Percentiles rank a stretch among this genome's conserved stretches.
phyloP scores from a whole-genome alignment of 1,140 invertebrate species.

The Leptinotarsa defecta region DNA sequence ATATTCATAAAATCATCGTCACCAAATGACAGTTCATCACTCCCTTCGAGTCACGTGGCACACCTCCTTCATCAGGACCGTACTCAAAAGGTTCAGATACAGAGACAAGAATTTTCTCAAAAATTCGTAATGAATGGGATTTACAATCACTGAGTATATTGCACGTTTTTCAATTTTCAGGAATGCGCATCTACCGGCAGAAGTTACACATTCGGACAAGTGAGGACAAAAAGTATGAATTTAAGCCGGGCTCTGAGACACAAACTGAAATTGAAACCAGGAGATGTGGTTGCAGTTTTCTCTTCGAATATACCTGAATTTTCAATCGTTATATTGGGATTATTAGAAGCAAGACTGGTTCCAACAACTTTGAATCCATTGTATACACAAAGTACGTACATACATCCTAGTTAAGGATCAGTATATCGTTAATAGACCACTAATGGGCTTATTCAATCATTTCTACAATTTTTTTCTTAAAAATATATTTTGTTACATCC shows the following conservation, averaged over 20 bases:
- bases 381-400: conserved; percentile 72
- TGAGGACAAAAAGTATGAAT: conserved; percentile 66
- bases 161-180: conserved; percentile 56
- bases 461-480: not conserved
- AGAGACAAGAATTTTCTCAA: too few relatives aligned
- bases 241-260: conserved; percentile 70
- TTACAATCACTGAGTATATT: not conserved
- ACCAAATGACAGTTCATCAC: too few relatives aligned
- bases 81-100: too few relatives aligned
- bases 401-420: not conserved
- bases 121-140: too few relatives aligned
- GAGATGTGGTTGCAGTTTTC: conserved; percentile 73
- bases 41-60: too few relatives aligned
- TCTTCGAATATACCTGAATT: conserved; percentile 80
- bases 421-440: not conserved
- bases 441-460: not conserved
- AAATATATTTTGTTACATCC: not conserved
- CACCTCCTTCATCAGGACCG: too few relatives aligned
- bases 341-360: conserved; percentile 69
- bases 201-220: conserved; percentile 71
- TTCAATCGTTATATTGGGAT: conserved; percentile 68
- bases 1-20: too few relatives aligned
- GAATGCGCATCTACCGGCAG: conserved; percentile 72
- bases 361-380: conserved; percentile 80
- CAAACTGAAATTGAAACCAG: conserved; percentile 68